Conservation (phyloP, 2,797 vertebrate genomes). For the Myiotriccus ornatus region DNA sequence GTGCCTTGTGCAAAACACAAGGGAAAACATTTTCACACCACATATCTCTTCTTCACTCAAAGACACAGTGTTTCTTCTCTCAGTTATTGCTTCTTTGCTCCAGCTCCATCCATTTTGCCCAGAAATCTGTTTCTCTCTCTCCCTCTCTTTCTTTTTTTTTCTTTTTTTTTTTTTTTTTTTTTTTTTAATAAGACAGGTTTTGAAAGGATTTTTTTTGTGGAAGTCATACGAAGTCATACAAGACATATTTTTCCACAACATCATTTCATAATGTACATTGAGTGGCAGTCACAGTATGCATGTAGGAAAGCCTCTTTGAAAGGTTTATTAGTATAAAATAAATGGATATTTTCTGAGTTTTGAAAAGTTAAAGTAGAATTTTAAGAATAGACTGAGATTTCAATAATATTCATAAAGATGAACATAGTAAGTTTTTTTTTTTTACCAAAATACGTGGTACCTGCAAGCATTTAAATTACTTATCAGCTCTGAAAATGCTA, state of each 20-base stretch:
- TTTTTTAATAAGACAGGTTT: not conserved
- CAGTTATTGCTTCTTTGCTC: not conserved
- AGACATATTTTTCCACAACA: no score
- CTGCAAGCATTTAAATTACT: not conserved
- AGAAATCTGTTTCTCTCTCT: not conserved
- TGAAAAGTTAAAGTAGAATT: not conserved
- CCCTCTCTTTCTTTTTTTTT: no score
- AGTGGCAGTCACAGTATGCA: no score
- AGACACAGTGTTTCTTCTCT: not conserved
- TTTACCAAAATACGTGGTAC: not conserved
- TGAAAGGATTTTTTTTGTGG: not conserved
- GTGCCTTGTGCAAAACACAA: not conserved
- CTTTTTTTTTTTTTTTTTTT: accelerated
- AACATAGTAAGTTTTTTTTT: not conserved
- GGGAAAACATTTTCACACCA: not conserved
- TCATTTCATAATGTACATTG: no score
- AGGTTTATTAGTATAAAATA: not conserved
- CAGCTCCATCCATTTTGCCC: not conserved
- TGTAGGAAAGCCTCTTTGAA: no score
- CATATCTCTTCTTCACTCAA: not conserved
- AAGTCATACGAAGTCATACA: no score
- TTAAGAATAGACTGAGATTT: not conserved
- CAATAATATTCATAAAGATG: not conserved
- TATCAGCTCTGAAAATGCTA: not conserved
- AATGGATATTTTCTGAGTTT: not conserved